phyloP scores from a whole-genome alignment of 2,888 invertebrate genomes.

The Argyresthia albistria region DNA sequence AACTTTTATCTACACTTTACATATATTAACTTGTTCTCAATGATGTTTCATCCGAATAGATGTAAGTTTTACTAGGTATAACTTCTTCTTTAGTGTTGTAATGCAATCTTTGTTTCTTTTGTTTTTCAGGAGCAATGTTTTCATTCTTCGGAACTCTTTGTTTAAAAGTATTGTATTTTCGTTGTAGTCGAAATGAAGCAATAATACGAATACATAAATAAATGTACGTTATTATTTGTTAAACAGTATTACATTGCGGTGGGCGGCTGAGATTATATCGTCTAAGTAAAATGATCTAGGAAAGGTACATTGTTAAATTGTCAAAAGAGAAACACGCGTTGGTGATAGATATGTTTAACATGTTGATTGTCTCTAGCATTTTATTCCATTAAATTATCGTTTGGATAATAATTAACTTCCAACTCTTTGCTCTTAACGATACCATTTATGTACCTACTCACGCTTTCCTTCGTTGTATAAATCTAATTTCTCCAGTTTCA shows the following conservation, averaged over 20 bases:
- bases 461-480: background rate
- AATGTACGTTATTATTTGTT: background rate
- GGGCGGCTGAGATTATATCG: background rate
- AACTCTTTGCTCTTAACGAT: conserved; percentile 10
- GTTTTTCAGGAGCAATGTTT: conserved; percentile 46
- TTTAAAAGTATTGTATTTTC: too few relatives aligned
- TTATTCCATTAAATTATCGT: conserved; percentile 7
- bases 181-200: conserved; percentile 18
- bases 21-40: conserved; percentile 13
- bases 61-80: conserved; percentile 38
- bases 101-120: conserved; percentile 30
- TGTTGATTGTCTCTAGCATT: conserved; percentile 15
- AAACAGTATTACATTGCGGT: conserved; percentile 2
- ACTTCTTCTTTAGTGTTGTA: conserved; percentile 39
- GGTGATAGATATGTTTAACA: background rate
- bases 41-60: background rate
- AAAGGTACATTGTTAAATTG: background rate
- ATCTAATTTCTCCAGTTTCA: background rate
- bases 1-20: conserved; percentile 4
- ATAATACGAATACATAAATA: conserved; percentile 23
- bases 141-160: conserved; percentile 14
- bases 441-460: background rate
- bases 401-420: background rate
- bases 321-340: background rate
- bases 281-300: background rate